Evolutionary conservation across 2,888 invertebrate species (phyloP), one percentile per base, ranked within the genome.

Genomic region (Allolobophora icterica): DNA sequence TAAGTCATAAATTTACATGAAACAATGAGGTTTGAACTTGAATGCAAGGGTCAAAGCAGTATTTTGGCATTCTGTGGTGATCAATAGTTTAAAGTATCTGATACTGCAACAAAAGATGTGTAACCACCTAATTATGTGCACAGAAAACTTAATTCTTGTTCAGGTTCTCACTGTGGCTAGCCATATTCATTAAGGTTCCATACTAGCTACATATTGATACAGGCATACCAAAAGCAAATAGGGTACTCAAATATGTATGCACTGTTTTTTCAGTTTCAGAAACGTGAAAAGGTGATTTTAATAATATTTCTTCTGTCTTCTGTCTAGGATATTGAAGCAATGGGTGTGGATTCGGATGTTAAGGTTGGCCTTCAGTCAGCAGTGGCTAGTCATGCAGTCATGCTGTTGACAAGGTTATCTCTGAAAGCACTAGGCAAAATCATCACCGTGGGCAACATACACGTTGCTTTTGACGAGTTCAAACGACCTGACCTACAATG

Each of bases 321-420:
- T 87, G 30, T 87, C 17, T 38, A 87, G 87, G 87, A 87, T 34
- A 87, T 87, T 6, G 38, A 87, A 35, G 6, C 33, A 17, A 24
- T 87, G 87, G 87, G 35, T 17, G 34, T 87, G 24, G 87, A 87
- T 87, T 87, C 24, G 24, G 87, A 87, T 35, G 38, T 87, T 87
- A 87, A 87, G 34, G 87, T 21, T 87, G 35, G 38, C 19, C 87
- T 87, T 34, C 87, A 35, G 35, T 35, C 87, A 24, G 34, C 87
- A 35, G 87, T 87, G 19, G 87, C 87, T 35, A 87, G 87, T 87
- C 87, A 87, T 87, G 87, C 87, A 87, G 87, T 87, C 38, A 87
- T 87, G 87, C 87, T 87, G 24, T 17, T 35, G 17, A 38, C 38
- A 87, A 34, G 38, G 24, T 33, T 34, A 4, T 87, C 87, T 87